Conservation (phyloP, 2,888 invertebrate genomes). For the Drosophila seclusa region DNA sequence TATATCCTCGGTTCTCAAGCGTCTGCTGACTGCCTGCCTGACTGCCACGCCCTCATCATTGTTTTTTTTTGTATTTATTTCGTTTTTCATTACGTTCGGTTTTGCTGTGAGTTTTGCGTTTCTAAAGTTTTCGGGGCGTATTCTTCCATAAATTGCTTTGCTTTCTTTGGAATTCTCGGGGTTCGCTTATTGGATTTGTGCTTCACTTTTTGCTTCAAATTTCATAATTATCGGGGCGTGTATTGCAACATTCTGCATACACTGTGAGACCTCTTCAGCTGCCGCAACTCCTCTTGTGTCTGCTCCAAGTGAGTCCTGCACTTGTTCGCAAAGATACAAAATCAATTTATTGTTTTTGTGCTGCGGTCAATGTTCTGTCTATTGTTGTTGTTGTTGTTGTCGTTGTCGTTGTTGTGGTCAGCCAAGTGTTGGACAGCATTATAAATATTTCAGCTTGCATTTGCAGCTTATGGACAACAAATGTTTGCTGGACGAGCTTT, state of each 20-base stretch:
- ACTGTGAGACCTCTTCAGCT: conserved; percentile 2
- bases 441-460: conserved; percentile 74
- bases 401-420: conserved; percentile 64
- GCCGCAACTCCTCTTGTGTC: neutral
- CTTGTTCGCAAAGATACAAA: conserved; percentile 63
- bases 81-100: conserved; percentile 19
- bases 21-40: conserved; percentile 36
- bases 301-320: conserved; percentile 36
- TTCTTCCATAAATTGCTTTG: conserved; percentile 71
- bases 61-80: conserved; percentile 6
- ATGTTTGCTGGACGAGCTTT: conserved; percentile 31
- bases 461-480: conserved; percentile 66
- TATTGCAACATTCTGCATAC: conserved; percentile 54
- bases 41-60: conserved; percentile 46
- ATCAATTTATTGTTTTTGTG: conserved; percentile 71
- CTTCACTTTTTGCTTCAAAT: conserved; percentile 58
- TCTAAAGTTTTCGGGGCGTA: conserved; percentile 66
- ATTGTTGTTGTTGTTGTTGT: conserved; percentile 11
- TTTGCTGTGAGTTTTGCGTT: conserved; percentile 55
- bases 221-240: conserved; percentile 76
- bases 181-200: conserved; percentile 42
- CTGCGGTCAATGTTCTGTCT: conserved; percentile 47
- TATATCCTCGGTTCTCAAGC: conserved; percentile 30
- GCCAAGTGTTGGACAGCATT: conserved; percentile 76
- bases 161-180: conserved; percentile 64